phyloP scores from a whole-genome alignment of 2,797 vertebrate species.

The Varecia variegata region DNA sequence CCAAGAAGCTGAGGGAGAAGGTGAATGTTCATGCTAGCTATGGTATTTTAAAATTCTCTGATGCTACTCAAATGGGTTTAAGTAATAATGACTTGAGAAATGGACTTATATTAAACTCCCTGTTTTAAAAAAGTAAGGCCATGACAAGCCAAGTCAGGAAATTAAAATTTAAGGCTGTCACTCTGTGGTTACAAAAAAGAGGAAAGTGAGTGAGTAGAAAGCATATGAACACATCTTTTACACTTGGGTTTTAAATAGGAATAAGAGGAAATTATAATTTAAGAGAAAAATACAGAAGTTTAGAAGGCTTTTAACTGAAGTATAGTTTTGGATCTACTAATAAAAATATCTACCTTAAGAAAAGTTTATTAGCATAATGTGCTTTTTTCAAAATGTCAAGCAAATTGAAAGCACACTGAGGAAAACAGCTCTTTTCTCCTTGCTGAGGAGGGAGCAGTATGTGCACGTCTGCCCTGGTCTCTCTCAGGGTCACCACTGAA shows the following conservation, averaged over 20 bases:
- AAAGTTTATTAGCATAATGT: neutral
- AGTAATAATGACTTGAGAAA: conserved; percentile 66
- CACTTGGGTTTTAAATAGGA: conserved; percentile 69
- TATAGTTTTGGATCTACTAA: conserved; percentile 6
- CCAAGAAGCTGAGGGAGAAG: neutral
- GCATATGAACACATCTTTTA: conserved; percentile 80
- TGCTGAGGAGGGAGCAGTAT: neutral
- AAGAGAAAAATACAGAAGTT: conserved; percentile 65
- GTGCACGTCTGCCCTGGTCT: neutral
- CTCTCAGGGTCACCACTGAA: neutral
- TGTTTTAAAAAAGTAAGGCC: conserved; percentile 77
- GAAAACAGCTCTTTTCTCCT: neutral
- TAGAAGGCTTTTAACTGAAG: conserved; percentile 15
- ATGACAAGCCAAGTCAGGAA: conserved; percentile 84
- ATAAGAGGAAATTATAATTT: conserved; percentile 62
- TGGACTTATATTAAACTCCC: conserved; percentile 75
- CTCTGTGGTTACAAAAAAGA: conserved; percentile 85
- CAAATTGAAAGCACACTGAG: neutral
- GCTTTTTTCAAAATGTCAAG: conserved; percentile 35
- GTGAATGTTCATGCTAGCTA: conserved; percentile 21
- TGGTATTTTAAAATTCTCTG: conserved; percentile 26
- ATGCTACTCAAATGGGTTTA: conserved; percentile 29
- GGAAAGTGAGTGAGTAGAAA: conserved; percentile 81
- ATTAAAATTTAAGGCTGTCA: conserved; percentile 85
- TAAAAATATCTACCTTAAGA: conserved; percentile 32